Evolutionary conservation across 2,113 vertebrate species (phyloP).

Genomic region (Bettongia penicillata): DNA sequence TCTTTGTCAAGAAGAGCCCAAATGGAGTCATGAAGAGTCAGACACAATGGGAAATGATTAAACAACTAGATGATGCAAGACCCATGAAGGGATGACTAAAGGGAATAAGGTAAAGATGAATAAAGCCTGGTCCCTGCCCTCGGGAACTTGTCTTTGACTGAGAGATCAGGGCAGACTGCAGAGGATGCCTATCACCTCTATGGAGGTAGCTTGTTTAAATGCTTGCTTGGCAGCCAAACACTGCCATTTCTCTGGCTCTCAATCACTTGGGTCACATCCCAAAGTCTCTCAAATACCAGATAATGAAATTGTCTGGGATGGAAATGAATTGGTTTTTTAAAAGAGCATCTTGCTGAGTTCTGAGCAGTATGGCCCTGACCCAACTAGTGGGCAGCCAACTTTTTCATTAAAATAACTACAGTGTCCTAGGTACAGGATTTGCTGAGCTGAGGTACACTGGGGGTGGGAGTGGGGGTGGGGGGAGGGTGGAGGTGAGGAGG

Average conservation of each 20-base stretch:
- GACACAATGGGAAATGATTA: not conserved
- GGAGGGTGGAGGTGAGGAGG: not conserved
- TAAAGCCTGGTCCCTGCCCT: not conserved
- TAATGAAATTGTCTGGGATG: not conserved
- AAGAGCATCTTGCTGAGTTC: not conserved
- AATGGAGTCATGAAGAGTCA: not conserved
- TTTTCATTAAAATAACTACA: not conserved
- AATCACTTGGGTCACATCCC: not conserved
- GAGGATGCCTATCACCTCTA: not conserved
- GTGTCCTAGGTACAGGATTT: not conserved
- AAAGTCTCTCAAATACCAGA: not conserved
- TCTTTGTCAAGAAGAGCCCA: not conserved
- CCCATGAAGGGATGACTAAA: not conserved
- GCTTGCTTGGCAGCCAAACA: not conserved
- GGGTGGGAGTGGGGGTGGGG: too few relatives aligned
- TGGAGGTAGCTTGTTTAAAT: not conserved
- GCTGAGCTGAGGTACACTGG: not conserved
- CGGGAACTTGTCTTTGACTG: not conserved
- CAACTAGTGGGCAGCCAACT: not conserved
- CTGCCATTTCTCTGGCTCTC: not conserved
- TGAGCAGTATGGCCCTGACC: not conserved
- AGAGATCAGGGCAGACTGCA: not conserved
- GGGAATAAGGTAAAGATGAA: not conserved
- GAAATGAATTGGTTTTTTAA: conserved; percentile 4
- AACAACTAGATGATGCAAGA: not conserved